Percentiles rank a stretch among this genome's conserved stretches.
These are phyloP conservation scores for Thaumetopoea pityocampa DNA, from an alignment of 1,140 invertebrate species.

Conservation along the genomic window DNA sequence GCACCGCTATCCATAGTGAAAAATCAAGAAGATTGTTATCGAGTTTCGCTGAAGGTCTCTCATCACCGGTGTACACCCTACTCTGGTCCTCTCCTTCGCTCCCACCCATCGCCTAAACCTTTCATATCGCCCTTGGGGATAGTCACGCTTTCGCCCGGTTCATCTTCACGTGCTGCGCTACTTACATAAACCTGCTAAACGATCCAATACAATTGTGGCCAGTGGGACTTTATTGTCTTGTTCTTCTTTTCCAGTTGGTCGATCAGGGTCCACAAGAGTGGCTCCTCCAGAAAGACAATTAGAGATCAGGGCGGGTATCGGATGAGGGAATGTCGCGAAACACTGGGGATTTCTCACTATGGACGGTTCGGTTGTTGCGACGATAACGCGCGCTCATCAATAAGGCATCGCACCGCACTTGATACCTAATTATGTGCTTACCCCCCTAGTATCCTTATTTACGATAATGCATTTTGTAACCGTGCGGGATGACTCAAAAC, in stretches of 20 bases:
- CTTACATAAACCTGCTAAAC: conserved; percentile 59
- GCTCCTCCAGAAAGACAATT: conserved; percentile 75
- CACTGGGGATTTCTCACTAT: conserved; percentile 69
- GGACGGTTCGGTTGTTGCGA: conserved; percentile 63
- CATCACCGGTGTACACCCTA: conserved; percentile 46
- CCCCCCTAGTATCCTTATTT: conserved; percentile 49
- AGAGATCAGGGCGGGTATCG: conserved; percentile 64
- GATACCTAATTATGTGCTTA: conserved; percentile 69
- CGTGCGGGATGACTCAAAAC: conserved; percentile 64
- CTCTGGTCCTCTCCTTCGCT: conserved; percentile 16
- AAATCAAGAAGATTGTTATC: conserved; percentile 56
- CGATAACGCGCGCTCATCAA: conserved; percentile 62
- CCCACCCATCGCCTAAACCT: conserved; percentile 25
- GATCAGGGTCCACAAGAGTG: conserved; percentile 75
- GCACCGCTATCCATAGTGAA: conserved; percentile 66
- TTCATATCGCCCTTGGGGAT: conserved; percentile 49
- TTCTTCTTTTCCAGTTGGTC: conserved; percentile 75
- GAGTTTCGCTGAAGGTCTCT: conserved; percentile 73
- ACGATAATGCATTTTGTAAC: conserved; percentile 56
- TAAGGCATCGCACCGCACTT: conserved; percentile 74
- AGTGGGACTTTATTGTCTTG: conserved; percentile 69
- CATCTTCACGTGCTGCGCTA: conserved; percentile 66
- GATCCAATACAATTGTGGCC: conserved; percentile 47
- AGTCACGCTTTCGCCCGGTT: conserved; percentile 59
- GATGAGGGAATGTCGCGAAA: conserved; percentile 68